Conservation (phyloP, 35 echinoderm and acorn worm species). For the Apostichopus californicus region DNA sequence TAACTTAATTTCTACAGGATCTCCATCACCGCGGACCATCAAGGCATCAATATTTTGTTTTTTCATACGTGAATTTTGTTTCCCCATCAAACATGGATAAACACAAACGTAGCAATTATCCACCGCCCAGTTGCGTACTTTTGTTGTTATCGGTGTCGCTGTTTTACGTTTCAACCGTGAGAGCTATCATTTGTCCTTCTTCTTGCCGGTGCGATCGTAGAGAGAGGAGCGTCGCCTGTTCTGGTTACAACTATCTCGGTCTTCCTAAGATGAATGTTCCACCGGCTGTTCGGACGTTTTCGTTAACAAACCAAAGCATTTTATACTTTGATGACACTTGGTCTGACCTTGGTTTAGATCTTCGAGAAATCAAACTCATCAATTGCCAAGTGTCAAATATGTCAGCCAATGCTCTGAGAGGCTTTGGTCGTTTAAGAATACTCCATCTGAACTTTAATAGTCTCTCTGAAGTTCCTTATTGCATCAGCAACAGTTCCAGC, state of each 20-base stretch:
- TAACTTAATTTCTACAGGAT: too few species aligned
- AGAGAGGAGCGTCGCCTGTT: constrained; percentile 10
- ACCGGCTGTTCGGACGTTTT: background rate
- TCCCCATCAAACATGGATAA: background rate
- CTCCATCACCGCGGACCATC: too few species aligned
- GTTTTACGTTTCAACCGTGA: background rate
- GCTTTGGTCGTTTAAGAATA: constrained; percentile 8
- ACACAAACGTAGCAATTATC: background rate
- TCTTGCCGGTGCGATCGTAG: constrained; percentile 2
- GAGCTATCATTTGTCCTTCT: constrained; percentile 13
- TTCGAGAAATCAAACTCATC: background rate
- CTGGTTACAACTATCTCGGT: background rate
- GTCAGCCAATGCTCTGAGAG: background rate
- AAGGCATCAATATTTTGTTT: too few species aligned
- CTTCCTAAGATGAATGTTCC: constrained; percentile 13
- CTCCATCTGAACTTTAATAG: constrained; percentile 7
- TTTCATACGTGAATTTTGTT: too few species aligned
- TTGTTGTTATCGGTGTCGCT: background rate
- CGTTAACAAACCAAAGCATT: constrained; percentile 11
- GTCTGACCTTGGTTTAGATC: constrained; percentile 1
- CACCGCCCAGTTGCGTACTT: background rate
- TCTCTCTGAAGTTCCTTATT: background rate
- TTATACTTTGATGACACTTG: constrained; percentile 4
- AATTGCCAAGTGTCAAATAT: constrained; percentile 3
- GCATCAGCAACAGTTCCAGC: constrained; percentile 1